These are phyloP conservation scores for Morpho achilles DNA, from an alignment of 2,888 invertebrate species.

Conservation along the genomic window DNA sequence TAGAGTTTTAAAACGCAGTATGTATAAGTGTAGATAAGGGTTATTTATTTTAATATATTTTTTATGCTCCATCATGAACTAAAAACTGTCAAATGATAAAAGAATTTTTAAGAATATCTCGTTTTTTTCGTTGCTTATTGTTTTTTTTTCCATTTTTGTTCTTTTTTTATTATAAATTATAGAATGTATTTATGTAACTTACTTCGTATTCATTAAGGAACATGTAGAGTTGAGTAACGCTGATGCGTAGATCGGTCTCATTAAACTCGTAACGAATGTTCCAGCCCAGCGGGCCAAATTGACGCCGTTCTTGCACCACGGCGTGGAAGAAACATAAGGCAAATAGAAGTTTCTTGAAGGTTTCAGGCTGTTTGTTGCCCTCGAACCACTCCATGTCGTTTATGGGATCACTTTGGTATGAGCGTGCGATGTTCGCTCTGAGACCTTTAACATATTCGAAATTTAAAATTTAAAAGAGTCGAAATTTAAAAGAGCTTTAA, in stretches of 20 bases:
- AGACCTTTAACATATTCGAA: conserved; percentile 71
- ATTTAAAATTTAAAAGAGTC: too few relatives aligned
- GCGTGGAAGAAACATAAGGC: conserved; percentile 97
- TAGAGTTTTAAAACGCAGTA: too few relatives aligned
- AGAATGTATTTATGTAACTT: conserved; percentile 27
- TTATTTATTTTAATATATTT: too few relatives aligned
- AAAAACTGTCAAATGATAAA: too few relatives aligned
- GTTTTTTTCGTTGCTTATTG: too few relatives aligned
- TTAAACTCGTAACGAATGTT: conserved; percentile 98
- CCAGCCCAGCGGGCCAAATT: conserved; percentile 97
- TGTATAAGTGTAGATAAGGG: too few relatives aligned
- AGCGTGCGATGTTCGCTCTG: conserved; percentile 90
- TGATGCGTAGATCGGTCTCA: conserved; percentile 95
- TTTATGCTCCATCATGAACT: too few relatives aligned
- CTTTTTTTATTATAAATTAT: too few relatives aligned
- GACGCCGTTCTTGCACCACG: conserved; percentile 92
- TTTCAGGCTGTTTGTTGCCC: conserved; percentile 84
- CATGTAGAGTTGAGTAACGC: conserved; percentile 92
- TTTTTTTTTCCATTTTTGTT: too few relatives aligned
- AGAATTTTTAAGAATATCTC: too few relatives aligned
- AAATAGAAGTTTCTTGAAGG: conserved; percentile 92
- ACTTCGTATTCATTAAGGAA: conserved; percentile 89
- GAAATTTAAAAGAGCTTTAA: too few relatives aligned
- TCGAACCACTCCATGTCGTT: conserved; percentile 93
- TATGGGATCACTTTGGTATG: conserved; percentile 92